Base-by-base conservation (phyloP, 92 coral and sea anemone genomes). In the Chrysogorgia sp. region DNA sequence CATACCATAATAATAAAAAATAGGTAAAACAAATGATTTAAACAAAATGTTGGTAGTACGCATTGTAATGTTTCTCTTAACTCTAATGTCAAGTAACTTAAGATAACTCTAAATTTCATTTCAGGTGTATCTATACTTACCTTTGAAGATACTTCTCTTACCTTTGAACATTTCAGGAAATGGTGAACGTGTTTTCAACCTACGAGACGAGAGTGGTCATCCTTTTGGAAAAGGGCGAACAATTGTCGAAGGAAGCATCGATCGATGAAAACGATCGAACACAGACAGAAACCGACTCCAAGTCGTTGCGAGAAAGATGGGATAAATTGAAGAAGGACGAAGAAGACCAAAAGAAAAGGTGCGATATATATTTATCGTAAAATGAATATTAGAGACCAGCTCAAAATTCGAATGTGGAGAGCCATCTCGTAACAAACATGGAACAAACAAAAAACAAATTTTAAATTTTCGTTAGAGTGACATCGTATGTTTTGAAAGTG, bases 231-330 rank as follows among this genome's bases (percentile, higher is more conserved):
- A 72, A 72, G 55, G 79, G 79, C 49, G 79, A 72, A 0, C 79
- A 72, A 45, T 56, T 72, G 79, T 58, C 79, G 15, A 72, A 72
- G 10, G 79, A 72, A 35, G 48, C 64, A 29, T 72, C 79, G 7
- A 72, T 72, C 12, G 65, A 72, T 4, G 79, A 72, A 34, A 15
- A 20, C 19, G 79, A 72, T 50, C 79, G 79, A 72, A 72, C 34
- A 55, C 64, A 53, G 41, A 55, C 64, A 19, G 79, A 72, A n/a
- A 37, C 53, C 9, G 79, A 72, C 34, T 53, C 79, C 30, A 72
- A 72, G 65, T 34, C 79, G 0, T 40, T 72, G 33, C 64, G 21
- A 41, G 79, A 72, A 53, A 20, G 64, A 56, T 72, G 79, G 79
- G 64, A 72, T 19, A 53, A 56, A 41, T 56, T 72, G 52, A 72